A percentile compares a stretch with the other conserved stretches of the same genome.
Conservation (phyloP, 2,797 vertebrate genomes). For the Sebastiscus tertius region DNA sequence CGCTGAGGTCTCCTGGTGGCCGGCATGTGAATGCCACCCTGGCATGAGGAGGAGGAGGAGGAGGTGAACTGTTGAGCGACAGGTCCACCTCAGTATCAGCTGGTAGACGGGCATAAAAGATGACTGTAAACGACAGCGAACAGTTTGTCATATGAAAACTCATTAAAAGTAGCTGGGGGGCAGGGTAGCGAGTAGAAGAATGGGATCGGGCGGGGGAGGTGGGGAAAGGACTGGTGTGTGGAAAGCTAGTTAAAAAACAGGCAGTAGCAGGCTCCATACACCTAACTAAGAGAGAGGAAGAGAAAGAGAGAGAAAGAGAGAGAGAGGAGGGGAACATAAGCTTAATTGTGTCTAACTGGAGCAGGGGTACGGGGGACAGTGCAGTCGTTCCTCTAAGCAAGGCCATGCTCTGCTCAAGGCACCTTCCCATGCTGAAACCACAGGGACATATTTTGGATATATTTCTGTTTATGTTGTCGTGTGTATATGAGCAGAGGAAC, state of each 20-base stretch:
- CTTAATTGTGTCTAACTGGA: slow-evolving; percentile 67
- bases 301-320: slow-evolving; percentile 55
- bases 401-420: slow-evolving; percentile 86
- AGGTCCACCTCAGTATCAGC: slow-evolving; percentile 65
- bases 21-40: slow-evolving; percentile 47
- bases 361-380: slow-evolving; percentile 66
- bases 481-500: slow-evolving; percentile 55
- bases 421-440: slow-evolving; percentile 85
- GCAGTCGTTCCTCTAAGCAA: slow-evolving; percentile 83
- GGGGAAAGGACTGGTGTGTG: slow-evolving; percentile 35
- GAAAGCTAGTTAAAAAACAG: slow-evolving; percentile 68
- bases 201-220: slow-evolving; percentile 39
- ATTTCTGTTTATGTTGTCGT: slow-evolving; percentile 39
- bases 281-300: slow-evolving; percentile 39
- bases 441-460: slow-evolving; percentile 65
- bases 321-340: slow-evolving; percentile 49
- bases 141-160: slow-evolving; percentile 74
- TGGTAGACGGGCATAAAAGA: slow-evolving; percentile 68
- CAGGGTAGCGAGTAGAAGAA: slow-evolving; percentile 49
- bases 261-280: slow-evolving; percentile 75
- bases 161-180: slow-evolving; percentile 62
- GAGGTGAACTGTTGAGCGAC: slow-evolving; percentile 39
- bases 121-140: slow-evolving; percentile 75
- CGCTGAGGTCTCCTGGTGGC: slow-evolving; percentile 50
- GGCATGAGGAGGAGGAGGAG: slow-evolving; percentile 28